These are phyloP conservation scores for Arion vulgaris DNA, from an alignment of 1,140 invertebrate species.

Conservation along the genomic window DNA sequence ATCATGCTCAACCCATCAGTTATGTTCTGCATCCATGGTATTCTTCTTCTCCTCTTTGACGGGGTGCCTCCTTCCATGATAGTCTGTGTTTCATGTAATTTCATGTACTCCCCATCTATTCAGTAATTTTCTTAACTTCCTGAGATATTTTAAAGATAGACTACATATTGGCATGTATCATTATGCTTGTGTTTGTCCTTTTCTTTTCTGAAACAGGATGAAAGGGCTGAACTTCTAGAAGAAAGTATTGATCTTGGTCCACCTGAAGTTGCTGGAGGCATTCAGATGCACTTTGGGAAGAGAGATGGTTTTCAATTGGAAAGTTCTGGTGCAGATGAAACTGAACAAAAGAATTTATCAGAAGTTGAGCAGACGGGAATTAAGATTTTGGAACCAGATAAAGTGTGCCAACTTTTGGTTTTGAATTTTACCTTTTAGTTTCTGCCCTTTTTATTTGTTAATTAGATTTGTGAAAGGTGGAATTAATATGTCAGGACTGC, in stretches of 20 bases:
- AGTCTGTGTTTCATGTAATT: too few relatives aligned
- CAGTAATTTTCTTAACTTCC: neutral
- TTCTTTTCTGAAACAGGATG: constrained; percentile 18
- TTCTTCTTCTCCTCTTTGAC: too few relatives aligned
- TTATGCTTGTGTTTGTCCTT: neutral
- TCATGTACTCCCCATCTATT: too few relatives aligned
- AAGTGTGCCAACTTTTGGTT: neutral
- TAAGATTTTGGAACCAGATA: neutral
- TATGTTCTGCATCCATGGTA: too few relatives aligned
- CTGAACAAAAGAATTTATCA: neutral
- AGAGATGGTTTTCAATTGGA: neutral
- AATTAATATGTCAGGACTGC: too few relatives aligned
- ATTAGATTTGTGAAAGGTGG: too few relatives aligned
- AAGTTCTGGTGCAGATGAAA: neutral
- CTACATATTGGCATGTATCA: neutral
- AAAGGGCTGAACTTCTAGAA: neutral
- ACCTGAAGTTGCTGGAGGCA: neutral
- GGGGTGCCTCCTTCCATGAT: too few relatives aligned
- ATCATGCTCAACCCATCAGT: too few relatives aligned
- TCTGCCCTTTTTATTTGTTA: too few relatives aligned
- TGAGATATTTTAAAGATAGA: neutral
- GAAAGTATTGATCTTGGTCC: constrained; percentile 24
- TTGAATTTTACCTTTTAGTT: neutral
- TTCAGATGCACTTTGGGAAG: neutral
- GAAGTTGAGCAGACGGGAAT: neutral